phyloP scores from a whole-genome alignment of 92 coral and sea anemone genomes.

The Epizoanthus rinbou region DNA sequence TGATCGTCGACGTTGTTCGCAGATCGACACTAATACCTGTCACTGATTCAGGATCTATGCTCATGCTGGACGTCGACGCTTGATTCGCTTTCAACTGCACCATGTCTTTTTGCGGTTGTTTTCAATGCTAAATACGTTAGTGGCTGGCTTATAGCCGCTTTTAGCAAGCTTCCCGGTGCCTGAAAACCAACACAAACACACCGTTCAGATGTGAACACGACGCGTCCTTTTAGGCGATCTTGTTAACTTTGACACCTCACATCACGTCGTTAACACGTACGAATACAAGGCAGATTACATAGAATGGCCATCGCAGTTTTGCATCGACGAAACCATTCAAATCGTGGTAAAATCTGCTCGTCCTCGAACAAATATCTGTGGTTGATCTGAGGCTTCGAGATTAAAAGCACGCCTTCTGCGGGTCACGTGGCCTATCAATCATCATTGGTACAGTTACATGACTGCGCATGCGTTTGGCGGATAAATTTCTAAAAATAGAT shows the following conservation, averaged over 20 bases:
- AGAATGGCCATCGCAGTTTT: constrained; percentile 14
- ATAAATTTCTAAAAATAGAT: constrained; percentile 40
- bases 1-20: constrained; percentile 73
- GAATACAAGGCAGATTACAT: background rate
- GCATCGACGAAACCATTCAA: constrained; percentile 42
- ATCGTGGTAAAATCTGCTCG: constrained; percentile 38
- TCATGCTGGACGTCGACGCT: constrained; percentile 45
- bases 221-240: constrained; percentile 31
- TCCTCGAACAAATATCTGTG: constrained; percentile 41
- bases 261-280: constrained; percentile 12
- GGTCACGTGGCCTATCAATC: constrained; percentile 65
- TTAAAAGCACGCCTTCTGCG: constrained; percentile 62
- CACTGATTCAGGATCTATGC: constrained; percentile 84
- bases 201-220: constrained; percentile 15
- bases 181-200: constrained; percentile 44
- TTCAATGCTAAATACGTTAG: constrained; percentile 39
- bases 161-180: constrained; percentile 40
- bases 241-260: constrained; percentile 34
- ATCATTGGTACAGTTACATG: constrained; percentile 40
- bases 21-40: constrained; percentile 56
- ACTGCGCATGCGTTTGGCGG: constrained; percentile 63
- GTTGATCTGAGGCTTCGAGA: constrained; percentile 57
- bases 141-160: constrained; percentile 40
- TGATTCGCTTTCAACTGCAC: constrained; percentile 43
- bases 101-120: constrained; percentile 47